Conservation (phyloP, 2,888 invertebrate genomes). For the Melanostoma scalare region DNA sequence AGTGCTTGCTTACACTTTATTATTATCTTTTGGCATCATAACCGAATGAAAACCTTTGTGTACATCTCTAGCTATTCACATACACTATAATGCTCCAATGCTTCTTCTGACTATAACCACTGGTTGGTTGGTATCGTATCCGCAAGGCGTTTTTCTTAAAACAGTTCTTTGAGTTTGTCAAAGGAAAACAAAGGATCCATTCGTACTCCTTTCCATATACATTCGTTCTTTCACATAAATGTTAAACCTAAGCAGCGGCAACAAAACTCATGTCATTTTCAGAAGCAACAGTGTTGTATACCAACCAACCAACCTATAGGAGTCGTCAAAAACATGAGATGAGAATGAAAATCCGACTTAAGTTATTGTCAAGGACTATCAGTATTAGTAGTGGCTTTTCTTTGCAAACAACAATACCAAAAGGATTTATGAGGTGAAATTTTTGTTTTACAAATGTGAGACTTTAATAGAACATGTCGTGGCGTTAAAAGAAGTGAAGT, state of each 20-base stretch:
- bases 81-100: not conserved
- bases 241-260: slow-evolving; percentile 32
- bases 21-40: slow-evolving; percentile 61
- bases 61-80: not conserved
- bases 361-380: slow-evolving; percentile 45
- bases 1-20: slow-evolving; percentile 57
- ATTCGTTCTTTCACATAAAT: not conserved
- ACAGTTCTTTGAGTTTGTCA: slow-evolving; percentile 32
- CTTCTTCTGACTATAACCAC: too few species aligned
- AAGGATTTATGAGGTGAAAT: slow-evolving; percentile 52
- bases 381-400: slow-evolving; percentile 18
- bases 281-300: slow-evolving; percentile 25
- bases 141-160: slow-evolving; percentile 50
- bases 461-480: too few species aligned
- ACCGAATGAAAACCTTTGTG: slow-evolving; percentile 52
- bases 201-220: not conserved
- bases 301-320: too few species aligned
- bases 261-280: slow-evolving; percentile 64
- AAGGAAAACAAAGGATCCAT: slow-evolving; percentile 43
- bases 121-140: not conserved
- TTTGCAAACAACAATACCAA: slow-evolving; percentile 44
- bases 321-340: slow-evolving; percentile 1
- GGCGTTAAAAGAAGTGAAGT: too few species aligned
- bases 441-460: slow-evolving; percentile 19
- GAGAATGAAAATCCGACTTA: slow-evolving; percentile 15